Percentiles rank a stretch among this genome's conserved stretches.
These are phyloP conservation scores for Oryzias javanicus DNA, from an alignment of 2,113 vertebrate genomes.

Conservation along the genomic window DNA sequence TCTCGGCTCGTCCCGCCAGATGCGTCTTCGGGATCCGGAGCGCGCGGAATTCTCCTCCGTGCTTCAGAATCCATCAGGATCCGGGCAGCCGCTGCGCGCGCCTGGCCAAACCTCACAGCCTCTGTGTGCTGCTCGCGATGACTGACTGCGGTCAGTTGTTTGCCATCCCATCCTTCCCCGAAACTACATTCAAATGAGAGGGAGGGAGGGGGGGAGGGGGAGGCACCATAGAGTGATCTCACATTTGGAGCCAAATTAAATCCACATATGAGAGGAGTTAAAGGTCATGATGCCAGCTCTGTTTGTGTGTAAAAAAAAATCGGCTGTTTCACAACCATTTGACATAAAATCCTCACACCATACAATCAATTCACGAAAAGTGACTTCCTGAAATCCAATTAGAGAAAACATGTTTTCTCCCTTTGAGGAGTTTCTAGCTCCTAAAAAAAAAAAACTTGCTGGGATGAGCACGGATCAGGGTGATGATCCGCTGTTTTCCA, in stretches of 20 bases:
- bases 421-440: too few relatives aligned
- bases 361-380: too few relatives aligned
- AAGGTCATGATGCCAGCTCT: slow-evolving; percentile 17
- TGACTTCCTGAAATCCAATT: too few relatives aligned
- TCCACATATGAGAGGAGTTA: slow-evolving; percentile 6
- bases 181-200: slow-evolving; percentile 48
- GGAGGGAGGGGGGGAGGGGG: slow-evolving; percentile 12
- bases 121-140: slow-evolving; percentile 4
- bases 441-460: slow-evolving; percentile 10
- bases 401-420: too few relatives aligned
- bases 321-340: not conserved
- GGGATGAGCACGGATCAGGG: slow-evolving; percentile 35
- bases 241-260: slow-evolving; percentile 36
- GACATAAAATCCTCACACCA: too few relatives aligned
- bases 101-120: not conserved
- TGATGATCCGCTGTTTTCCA: slow-evolving; percentile 44
- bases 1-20: slow-evolving; percentile 56
- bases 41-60: slow-evolving; percentile 26
- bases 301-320: not conserved
- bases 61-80: slow-evolving; percentile 11
- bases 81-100: slow-evolving; percentile 9
- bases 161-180: slow-evolving; percentile 42
- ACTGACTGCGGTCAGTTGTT: slow-evolving; percentile 28
- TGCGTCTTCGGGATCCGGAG: slow-evolving; percentile 26
- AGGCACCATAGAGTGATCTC: slow-evolving; percentile 24